Conservation (phyloP, 2,113 vertebrate genomes). For the western clawed frog (Xenopus tropicalis) region DNA sequence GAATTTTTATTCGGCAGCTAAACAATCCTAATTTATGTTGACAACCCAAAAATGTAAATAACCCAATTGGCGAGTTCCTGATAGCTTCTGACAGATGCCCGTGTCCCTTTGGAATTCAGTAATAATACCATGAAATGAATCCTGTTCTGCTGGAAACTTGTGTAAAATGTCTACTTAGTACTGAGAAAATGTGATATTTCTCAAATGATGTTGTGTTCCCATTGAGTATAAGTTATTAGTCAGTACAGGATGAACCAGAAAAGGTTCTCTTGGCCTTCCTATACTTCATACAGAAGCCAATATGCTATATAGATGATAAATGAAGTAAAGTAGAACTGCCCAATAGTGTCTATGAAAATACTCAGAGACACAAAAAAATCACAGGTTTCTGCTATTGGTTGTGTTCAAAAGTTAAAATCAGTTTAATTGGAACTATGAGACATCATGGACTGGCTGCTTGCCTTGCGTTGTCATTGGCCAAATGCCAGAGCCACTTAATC, state of each 20-base stretch:
- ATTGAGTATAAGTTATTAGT: conserved; percentile 20
- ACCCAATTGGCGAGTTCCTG: conserved; percentile 39
- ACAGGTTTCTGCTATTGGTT: no score
- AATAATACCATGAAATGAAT: conserved; percentile 48
- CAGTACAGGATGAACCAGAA: conserved; percentile 8
- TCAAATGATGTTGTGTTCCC: conserved; percentile 34
- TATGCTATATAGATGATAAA: no score
- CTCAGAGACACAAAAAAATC: no score
- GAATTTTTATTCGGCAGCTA: conserved; percentile 26
- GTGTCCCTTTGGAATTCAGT: conserved; percentile 42
- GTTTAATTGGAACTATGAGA: no score
- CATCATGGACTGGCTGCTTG: no score
- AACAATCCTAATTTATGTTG: conserved; percentile 45
- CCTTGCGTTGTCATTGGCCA: no score
- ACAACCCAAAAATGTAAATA: conserved; percentile 44
- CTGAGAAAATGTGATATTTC: conserved; percentile 3
- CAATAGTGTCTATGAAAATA: no score
- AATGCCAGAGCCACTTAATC: no score
- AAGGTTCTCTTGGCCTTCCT: conserved; percentile 12
- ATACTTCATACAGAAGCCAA: no score
- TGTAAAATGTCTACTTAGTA: conserved; percentile 36
- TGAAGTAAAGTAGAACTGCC: no score
- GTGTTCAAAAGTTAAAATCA: no score
- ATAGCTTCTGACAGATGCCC: conserved; percentile 50
- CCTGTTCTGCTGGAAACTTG: conserved; percentile 34